Evolutionary conservation across 2,888 invertebrate species (phyloP).

Genomic region (Galerucella nymphaeae): DNA sequence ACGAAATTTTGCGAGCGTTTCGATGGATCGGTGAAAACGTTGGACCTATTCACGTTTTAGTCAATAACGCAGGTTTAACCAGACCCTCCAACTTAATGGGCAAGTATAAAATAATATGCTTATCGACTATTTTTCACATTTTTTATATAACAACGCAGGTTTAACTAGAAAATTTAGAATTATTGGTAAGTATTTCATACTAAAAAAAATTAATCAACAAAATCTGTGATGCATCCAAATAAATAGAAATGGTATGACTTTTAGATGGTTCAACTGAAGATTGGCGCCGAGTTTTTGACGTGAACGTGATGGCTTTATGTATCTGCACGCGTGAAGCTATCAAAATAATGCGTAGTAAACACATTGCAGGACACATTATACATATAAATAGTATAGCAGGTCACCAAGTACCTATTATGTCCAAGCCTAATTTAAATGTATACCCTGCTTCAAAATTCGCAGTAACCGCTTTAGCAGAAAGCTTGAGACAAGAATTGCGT

Average conservation of each 20-base stretch:
- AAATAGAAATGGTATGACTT: not conserved
- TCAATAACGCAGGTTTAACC: constrained; percentile 52
- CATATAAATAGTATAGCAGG: constrained; percentile 51
- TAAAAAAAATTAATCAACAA: too few relatives aligned
- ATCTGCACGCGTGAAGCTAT: constrained; percentile 52
- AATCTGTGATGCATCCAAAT: too few relatives aligned
- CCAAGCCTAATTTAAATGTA: constrained; percentile 42
- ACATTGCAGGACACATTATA: constrained; percentile 51
- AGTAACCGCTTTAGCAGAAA: constrained; percentile 52
- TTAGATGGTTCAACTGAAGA: too few relatives aligned
- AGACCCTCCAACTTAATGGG: constrained; percentile 44
- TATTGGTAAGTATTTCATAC: too few relatives aligned
- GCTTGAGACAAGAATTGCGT: constrained; percentile 48
- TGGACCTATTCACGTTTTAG: constrained; percentile 50
- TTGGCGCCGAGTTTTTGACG: constrained; percentile 32
- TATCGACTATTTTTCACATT: too few relatives aligned
- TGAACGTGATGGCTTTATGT: constrained; percentile 52
- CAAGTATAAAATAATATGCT: constrained; percentile 16
- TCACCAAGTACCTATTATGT: constrained; percentile 45
- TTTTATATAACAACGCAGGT: too few relatives aligned
- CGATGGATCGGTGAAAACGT: constrained; percentile 50
- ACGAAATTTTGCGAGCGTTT: constrained; percentile 50
- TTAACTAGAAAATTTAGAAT: too few relatives aligned
- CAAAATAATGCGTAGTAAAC: constrained; percentile 47
- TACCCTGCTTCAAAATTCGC: constrained; percentile 53